A percentile compares a stretch with the other conserved stretches of the same genome.
These are phyloP conservation scores for Thyatira batis DNA, from an alignment of 2,888 invertebrate genomes.

Conservation along the genomic window DNA sequence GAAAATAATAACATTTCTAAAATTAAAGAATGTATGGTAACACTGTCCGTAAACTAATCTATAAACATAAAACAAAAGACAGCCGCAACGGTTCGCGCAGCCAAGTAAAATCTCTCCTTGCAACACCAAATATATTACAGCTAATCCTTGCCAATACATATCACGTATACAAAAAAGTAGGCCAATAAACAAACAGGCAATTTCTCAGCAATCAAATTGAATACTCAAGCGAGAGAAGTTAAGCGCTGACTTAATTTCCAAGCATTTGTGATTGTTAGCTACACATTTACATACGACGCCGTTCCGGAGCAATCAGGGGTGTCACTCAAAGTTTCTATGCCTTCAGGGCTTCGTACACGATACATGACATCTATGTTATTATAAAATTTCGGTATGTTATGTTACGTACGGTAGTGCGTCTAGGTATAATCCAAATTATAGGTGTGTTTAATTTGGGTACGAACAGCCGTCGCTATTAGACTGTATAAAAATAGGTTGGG, in stretches of 20 bases:
- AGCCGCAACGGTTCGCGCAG: too few species aligned
- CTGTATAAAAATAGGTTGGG: not conserved
- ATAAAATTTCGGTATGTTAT: not conserved
- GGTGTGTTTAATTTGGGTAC: not conserved
- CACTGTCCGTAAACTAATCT: too few species aligned
- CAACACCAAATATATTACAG: too few species aligned
- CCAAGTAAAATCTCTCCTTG: too few species aligned
- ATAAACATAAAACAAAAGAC: too few species aligned
- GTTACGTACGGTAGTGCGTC: too few species aligned
- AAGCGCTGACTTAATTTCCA: slow-evolving; percentile 17
- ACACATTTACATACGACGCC: slow-evolving; percentile 24
- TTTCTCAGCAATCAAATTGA: slow-evolving; percentile 15
- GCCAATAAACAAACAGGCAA: not conserved
- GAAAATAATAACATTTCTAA: too few species aligned
- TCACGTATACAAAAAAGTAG: not conserved
- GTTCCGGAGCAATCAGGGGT: slow-evolving; percentile 24
- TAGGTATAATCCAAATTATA: not conserved
- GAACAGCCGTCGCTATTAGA: not conserved
- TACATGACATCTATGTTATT: not conserved
- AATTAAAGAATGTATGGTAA: too few species aligned
- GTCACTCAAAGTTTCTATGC: slow-evolving; percentile 7
- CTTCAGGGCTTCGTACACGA: not conserved
- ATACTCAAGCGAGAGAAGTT: slow-evolving; percentile 15
- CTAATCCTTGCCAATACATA: not conserved
- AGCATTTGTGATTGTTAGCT: slow-evolving; percentile 30